Conservation (phyloP, 2,113 vertebrate species). For the Hippocampus guttulatus region DNA sequence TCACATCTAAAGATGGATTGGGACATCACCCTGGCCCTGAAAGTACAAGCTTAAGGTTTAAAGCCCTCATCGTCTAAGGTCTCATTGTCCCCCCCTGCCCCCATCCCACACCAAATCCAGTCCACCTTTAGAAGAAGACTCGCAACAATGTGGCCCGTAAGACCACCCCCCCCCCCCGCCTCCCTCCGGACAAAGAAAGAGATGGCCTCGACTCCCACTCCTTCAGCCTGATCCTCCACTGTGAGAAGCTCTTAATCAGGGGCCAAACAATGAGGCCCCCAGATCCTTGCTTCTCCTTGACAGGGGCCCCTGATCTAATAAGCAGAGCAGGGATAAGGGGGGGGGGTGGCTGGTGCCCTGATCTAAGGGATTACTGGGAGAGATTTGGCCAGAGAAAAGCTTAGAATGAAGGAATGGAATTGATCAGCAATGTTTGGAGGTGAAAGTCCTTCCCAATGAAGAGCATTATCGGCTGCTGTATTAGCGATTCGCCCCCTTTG, state of each 20-base stretch:
- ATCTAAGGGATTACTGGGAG: conserved; percentile 67
- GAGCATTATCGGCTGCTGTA: not conserved
- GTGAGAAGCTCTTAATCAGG: conserved; percentile 76
- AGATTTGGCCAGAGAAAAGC: conserved; percentile 52
- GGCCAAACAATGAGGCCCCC: conserved; percentile 68
- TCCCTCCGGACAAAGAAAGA: conserved; percentile 32
- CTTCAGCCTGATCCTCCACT: conserved; percentile 56
- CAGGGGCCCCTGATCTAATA: conserved; percentile 69
- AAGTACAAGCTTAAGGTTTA: conserved; percentile 53
- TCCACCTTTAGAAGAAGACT: conserved; percentile 54
- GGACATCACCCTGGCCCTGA: conserved; percentile 13
- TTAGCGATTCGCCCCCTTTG: not conserved
- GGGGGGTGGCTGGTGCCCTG: conserved; percentile 36
- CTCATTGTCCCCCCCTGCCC: conserved; percentile 55
- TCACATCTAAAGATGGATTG: conserved; percentile 16
- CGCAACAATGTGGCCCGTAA: conserved; percentile 65
- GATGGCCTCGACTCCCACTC: conserved; percentile 46
- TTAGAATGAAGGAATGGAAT: conserved; percentile 13
- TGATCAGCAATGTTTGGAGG: conserved; percentile 10
- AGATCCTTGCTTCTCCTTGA: conserved; percentile 61
- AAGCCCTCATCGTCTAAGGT: conserved; percentile 67
- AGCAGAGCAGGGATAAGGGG: conserved; percentile 32
- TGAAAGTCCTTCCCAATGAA: not conserved
- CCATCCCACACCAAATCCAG: conserved; percentile 31
- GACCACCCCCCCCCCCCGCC: conserved; percentile 22